phyloP scores from a whole-genome alignment of 2,888 invertebrate genomes.

The Orchesella flavescens region DNA sequence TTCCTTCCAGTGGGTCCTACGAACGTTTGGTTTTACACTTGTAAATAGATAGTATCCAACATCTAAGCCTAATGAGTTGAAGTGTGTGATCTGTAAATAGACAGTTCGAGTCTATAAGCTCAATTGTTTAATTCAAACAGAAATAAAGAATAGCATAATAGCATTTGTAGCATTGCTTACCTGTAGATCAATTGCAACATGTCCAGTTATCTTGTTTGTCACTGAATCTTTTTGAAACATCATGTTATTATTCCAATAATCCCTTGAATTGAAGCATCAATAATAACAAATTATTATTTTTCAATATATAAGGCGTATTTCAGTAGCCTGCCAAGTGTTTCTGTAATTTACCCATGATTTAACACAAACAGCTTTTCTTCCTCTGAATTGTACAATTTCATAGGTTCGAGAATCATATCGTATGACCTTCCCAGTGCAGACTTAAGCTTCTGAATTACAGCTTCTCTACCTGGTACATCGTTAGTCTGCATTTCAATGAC shows the following conservation, averaged over 20 bases:
- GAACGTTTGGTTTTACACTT: background rate
- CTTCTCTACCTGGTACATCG: constrained; percentile 11
- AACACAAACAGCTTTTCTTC: constrained; percentile 26
- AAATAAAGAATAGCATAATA: too few species aligned
- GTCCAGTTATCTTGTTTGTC: background rate
- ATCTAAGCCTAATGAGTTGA: constrained; percentile 18
- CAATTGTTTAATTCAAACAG: too few species aligned
- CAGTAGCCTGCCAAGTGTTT: background rate
- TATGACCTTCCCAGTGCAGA: background rate
- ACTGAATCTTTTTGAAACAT: too few species aligned
- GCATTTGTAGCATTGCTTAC: too few species aligned
- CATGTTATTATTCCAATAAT: constrained; percentile 28
- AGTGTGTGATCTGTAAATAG: too few species aligned
- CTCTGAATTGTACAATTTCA: background rate
- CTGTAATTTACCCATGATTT: constrained; percentile 49
- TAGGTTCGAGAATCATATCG: background rate
- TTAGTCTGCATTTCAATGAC: background rate
- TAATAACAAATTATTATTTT: too few species aligned
- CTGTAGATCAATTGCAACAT: constrained; percentile 6
- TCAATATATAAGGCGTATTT: too few species aligned
- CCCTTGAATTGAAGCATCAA: background rate
- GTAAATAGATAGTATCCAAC: constrained; percentile 29
- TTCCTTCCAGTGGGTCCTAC: constrained; percentile 14
- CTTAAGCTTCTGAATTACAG: background rate
- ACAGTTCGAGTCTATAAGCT: too few species aligned